A percentile compares a stretch with the other conserved stretches of the same genome.
These are phyloP conservation scores for Plagiodera versicolora DNA, from an alignment of 2,888 invertebrate species.

Conservation along the genomic window DNA sequence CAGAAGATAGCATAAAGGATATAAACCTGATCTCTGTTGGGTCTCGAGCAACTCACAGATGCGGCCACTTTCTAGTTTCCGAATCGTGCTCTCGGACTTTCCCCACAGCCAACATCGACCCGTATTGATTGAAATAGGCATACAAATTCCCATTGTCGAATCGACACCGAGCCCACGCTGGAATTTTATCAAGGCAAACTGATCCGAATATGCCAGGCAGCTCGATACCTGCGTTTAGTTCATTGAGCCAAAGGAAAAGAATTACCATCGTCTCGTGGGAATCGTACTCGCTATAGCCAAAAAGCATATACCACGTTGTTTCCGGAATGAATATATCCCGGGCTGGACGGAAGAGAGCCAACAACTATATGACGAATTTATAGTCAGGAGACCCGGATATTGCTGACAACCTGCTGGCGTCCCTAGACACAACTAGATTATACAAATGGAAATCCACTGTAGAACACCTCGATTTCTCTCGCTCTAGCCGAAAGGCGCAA, in stretches of 20 bases:
- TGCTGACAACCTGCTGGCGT: background rate
- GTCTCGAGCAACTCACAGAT: constrained; percentile 11
- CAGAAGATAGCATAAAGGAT: constrained; percentile 3
- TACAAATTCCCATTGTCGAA: constrained; percentile 10
- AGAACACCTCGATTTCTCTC: background rate
- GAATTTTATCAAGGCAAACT: constrained; percentile 6
- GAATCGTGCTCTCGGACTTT: constrained; percentile 4
- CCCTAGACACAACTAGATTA: background rate
- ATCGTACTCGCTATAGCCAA: constrained; percentile 1
- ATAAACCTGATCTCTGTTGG: constrained; percentile 11
- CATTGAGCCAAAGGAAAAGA: constrained; percentile 8
- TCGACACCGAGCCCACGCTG: background rate
- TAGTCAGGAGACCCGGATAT: background rate
- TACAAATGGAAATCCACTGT: background rate
- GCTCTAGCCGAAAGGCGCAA: background rate
- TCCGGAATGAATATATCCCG: too few species aligned
- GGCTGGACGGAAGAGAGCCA: too few species aligned
- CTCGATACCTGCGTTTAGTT: too few species aligned
- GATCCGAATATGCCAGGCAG: background rate
- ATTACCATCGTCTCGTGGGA: constrained; percentile 3
- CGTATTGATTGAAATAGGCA: constrained; percentile 8
- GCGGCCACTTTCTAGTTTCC: constrained; percentile 5
- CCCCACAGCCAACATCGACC: constrained; percentile 8
- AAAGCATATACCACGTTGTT: background rate
- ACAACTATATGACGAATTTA: too few species aligned